These are phyloP conservation scores for Mormoops blainvillei DNA, from an alignment of 2,113 vertebrate genomes.

Conservation along the genomic window DNA sequence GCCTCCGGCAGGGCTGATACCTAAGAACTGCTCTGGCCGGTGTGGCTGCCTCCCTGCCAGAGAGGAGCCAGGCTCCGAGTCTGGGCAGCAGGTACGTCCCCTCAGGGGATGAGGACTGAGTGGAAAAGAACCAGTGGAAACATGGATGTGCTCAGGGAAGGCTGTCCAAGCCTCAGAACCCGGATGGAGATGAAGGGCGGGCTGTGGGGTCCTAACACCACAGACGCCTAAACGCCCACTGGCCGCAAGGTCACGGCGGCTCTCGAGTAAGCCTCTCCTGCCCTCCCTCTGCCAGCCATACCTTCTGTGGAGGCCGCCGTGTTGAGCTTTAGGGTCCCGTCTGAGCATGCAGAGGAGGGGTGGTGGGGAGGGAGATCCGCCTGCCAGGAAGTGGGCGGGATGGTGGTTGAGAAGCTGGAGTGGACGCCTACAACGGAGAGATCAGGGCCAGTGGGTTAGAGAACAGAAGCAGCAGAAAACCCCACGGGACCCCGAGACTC, in stretches of 20 bases:
- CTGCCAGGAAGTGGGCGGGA: conserved; percentile 69
- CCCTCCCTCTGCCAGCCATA: background rate
- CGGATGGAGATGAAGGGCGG: background rate
- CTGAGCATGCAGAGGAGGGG: conserved; percentile 67
- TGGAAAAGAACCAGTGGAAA: background rate
- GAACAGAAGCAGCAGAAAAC: background rate
- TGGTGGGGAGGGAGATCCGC: conserved; percentile 72
- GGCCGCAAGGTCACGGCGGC: background rate
- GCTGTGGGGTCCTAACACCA: rapidly evolving
- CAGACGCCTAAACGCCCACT: background rate
- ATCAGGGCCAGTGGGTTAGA: background rate
- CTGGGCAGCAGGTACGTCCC: background rate
- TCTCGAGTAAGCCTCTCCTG: background rate
- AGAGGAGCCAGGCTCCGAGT: background rate
- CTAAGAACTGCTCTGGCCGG: background rate
- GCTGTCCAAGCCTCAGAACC: background rate
- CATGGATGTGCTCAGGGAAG: background rate
- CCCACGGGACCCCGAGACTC: background rate
- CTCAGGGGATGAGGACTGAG: background rate
- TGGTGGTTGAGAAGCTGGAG: conserved; percentile 66
- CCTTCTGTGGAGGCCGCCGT: conserved; percentile 68
- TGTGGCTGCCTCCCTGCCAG: background rate
- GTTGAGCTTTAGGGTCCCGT: conserved; percentile 64
- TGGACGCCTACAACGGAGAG: conserved; percentile 58
- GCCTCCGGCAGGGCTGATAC: background rate